These are phyloP conservation scores for Agonum fuliginosum DNA, from an alignment of 2,888 invertebrate genomes.

Conservation along the genomic window DNA sequence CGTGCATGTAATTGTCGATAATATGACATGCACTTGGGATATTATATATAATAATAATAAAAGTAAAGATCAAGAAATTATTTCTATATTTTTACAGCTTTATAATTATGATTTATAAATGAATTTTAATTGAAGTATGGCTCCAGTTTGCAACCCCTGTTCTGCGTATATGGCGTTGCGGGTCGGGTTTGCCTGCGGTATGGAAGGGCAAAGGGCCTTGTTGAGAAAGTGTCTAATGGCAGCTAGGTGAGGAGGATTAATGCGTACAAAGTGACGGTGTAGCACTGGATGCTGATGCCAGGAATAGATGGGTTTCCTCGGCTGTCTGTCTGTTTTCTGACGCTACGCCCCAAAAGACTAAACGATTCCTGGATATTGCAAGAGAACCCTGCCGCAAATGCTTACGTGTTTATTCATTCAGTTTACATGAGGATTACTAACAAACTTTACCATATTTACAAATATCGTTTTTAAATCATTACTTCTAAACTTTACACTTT, in stretches of 20 bases:
- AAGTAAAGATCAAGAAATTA: no score
- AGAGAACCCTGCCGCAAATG: background rate
- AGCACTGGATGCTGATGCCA: conserved; percentile 23
- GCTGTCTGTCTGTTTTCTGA: conserved; percentile 23
- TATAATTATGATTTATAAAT: no score
- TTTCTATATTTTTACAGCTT: no score
- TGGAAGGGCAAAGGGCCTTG: background rate
- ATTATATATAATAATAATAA: no score
- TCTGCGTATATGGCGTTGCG: no score
- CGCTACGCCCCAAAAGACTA: conserved; percentile 3
- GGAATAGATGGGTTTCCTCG: conserved; percentile 29
- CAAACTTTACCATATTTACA: no score
- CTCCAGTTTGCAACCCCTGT: no score
- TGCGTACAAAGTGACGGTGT: conserved; percentile 33
- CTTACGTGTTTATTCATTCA: background rate
- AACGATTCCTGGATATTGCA: conserved; percentile 16
- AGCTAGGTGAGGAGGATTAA: conserved; percentile 40
- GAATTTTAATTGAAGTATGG: no score
- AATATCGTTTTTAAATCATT: no score
- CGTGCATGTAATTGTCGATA: no score
- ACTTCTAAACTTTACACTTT: no score
- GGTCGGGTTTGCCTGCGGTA: background rate
- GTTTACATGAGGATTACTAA: background rate
- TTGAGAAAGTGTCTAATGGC: conserved; percentile 38
- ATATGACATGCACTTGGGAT: no score